phyloP scores from a whole-genome alignment of 2,797 vertebrate genomes.

The Adelosebastes latens region DNA sequence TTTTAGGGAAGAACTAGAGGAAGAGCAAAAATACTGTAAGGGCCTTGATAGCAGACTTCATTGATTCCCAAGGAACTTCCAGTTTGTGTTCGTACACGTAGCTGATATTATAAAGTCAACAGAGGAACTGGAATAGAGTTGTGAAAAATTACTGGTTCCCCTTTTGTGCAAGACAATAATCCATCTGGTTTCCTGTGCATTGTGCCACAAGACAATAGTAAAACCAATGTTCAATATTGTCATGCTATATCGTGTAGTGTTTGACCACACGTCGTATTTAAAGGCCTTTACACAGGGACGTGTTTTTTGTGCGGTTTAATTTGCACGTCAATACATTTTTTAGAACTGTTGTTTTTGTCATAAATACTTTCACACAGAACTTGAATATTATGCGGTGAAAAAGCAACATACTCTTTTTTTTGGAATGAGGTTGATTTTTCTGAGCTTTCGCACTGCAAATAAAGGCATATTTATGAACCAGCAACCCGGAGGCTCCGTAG shows the following conservation, averaged over 20 bases:
- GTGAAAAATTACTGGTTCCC: not conserved
- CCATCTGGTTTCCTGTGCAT: not conserved
- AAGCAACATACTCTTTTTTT: no score
- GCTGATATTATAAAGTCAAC: not conserved
- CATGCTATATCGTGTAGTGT: not conserved
- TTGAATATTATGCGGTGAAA: no score
- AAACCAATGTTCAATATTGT: not conserved
- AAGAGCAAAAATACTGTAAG: not conserved
- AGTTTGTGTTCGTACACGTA: not conserved
- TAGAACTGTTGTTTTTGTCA: no score
- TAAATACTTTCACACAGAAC: no score
- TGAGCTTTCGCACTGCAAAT: no score
- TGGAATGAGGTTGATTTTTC: no score
- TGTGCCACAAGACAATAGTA: not conserved
- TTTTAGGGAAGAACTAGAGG: not conserved
- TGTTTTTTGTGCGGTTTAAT: no score
- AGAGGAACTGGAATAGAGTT: conserved; percentile 2
- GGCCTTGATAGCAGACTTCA: not conserved
- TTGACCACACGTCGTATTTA: not conserved
- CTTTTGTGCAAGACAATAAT: not conserved
- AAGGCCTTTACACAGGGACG: no score
- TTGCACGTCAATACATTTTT: no score
- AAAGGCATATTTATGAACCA: no score
- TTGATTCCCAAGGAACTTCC: not conserved
- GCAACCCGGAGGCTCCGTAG: no score